A percentile compares a stretch with the other conserved stretches of the same genome.
These are phyloP conservation scores for Seira ritae DNA, from an alignment of 2,888 invertebrate genomes.

Conservation along the genomic window DNA sequence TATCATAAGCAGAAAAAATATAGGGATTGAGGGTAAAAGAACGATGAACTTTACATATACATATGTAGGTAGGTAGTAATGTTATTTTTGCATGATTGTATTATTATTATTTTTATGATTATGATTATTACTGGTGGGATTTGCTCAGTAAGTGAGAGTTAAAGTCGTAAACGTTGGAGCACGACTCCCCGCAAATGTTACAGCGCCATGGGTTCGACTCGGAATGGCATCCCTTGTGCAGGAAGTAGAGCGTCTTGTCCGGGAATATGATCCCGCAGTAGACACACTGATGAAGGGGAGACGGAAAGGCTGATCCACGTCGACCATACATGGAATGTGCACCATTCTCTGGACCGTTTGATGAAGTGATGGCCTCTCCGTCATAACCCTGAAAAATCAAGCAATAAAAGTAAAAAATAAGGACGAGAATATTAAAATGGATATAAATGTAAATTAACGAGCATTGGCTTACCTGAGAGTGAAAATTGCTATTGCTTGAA, in stretches of 20 bases:
- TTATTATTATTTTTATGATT: too few species aligned
- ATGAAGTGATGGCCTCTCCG: slow-evolving; percentile 74
- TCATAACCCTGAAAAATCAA: slow-evolving; percentile 75
- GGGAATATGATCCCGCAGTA: slow-evolving; percentile 97
- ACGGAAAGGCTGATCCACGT: slow-evolving; percentile 63
- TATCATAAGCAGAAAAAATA: too few species aligned
- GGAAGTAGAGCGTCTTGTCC: slow-evolving; percentile 95
- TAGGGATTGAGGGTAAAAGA: too few species aligned
- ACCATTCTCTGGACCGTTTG: slow-evolving; percentile 67
- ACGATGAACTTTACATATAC: too few species aligned
- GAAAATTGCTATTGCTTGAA: slow-evolving; percentile 62
- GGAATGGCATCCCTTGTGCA: slow-evolving; percentile 98
- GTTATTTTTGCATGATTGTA: too few species aligned
- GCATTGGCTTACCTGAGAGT: slow-evolving; percentile 54
- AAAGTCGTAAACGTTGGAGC: slow-evolving; percentile 97
- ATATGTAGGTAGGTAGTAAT: too few species aligned
- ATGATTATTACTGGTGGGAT: slow-evolving; percentile 87
- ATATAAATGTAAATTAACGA: background rate
- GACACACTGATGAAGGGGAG: slow-evolving; percentile 81
- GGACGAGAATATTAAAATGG: background rate
- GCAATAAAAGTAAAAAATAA: background rate
- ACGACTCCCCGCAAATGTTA: slow-evolving; percentile 97
- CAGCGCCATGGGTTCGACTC: slow-evolving; percentile 98
- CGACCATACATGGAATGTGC: slow-evolving; percentile 70
- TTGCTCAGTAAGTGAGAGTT: slow-evolving; percentile 96